phyloP scores from a whole-genome alignment of 2,888 invertebrate species.

The Xylota sylvarum region DNA sequence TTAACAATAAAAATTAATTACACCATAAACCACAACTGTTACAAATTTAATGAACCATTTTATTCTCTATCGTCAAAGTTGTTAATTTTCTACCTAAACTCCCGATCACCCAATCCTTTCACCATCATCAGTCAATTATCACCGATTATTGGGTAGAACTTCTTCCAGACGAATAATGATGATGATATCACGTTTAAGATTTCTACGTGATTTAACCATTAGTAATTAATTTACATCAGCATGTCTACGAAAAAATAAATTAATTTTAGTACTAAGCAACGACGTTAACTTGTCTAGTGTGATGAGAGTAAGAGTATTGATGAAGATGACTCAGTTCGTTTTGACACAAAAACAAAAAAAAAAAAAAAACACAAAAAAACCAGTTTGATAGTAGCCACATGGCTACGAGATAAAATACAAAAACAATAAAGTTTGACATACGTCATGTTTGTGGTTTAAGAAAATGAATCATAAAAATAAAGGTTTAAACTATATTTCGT shows the following conservation, averaged over 20 bases:
- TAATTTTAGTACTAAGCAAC: conserved; percentile 2
- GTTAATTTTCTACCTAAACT: not conserved
- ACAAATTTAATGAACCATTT: not conserved
- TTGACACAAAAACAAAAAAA: too few relatives aligned
- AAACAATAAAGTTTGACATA: not conserved
- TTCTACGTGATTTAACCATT: not conserved
- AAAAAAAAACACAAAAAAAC: too few relatives aligned
- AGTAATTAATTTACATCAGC: not conserved
- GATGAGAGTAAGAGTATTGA: conserved; percentile 10
- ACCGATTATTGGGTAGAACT: not conserved
- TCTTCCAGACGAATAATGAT: not conserved
- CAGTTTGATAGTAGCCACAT: not conserved
- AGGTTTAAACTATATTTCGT: too few relatives aligned
- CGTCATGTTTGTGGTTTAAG: not conserved
- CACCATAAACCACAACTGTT: not conserved
- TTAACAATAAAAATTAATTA: not conserved
- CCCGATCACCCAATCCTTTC: not conserved
- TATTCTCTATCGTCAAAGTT: not conserved
- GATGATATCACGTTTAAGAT: not conserved
- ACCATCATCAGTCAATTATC: not conserved
- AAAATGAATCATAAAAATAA: not conserved
- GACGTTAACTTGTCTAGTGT: conserved; percentile 24
- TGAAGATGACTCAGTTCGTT: conserved; percentile 5
- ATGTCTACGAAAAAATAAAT: conserved; percentile 1
- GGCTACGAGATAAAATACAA: not conserved